These are phyloP conservation scores for Xiphias gladius DNA, from an alignment of 2,113 vertebrate species.

Conservation along the genomic window DNA sequence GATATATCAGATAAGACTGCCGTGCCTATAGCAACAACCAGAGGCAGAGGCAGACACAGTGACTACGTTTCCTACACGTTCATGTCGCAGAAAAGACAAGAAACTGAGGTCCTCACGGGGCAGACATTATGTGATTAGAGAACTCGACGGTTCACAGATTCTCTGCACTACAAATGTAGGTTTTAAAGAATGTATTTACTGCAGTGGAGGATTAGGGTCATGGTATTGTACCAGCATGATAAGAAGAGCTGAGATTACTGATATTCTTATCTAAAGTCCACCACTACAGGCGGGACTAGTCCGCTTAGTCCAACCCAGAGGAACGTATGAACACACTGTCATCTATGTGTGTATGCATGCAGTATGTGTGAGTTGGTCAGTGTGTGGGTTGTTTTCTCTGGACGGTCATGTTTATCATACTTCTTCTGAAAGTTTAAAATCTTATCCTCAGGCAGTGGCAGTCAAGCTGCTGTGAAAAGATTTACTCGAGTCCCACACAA, in stretches of 20 bases:
- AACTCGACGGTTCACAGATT: slow-evolving; percentile 32
- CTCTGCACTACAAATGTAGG: slow-evolving; percentile 42
- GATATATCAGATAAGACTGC: slow-evolving; percentile 37
- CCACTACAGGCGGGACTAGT: slow-evolving; percentile 41
- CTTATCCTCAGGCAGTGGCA: background rate
- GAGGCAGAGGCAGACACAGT: slow-evolving; percentile 8
- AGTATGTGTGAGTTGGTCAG: background rate
- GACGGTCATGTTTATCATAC: background rate
- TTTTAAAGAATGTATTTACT: slow-evolving; percentile 65
- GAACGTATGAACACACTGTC: slow-evolving; percentile 7
- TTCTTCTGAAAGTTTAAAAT: slow-evolving; percentile 5
- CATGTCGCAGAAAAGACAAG: slow-evolving; percentile 12
- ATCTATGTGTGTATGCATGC: background rate
- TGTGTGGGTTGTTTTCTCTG: background rate
- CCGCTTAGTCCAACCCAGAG: slow-evolving; percentile 10
- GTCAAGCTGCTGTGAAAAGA: background rate
- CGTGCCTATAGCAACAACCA: slow-evolving; percentile 25
- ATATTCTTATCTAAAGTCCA: slow-evolving; percentile 78
- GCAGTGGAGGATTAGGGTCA: slow-evolving; percentile 76
- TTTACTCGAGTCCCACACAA: background rate
- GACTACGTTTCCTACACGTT: slow-evolving; percentile 12
- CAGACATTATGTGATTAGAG: slow-evolving; percentile 15
- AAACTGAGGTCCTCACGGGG: slow-evolving; percentile 4
- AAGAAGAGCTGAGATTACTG: slow-evolving; percentile 76
- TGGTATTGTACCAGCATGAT: slow-evolving; percentile 73